These are phyloP conservation scores for Castor canadensis DNA, from an alignment of 2,113 vertebrate species.

Conservation along the genomic window DNA sequence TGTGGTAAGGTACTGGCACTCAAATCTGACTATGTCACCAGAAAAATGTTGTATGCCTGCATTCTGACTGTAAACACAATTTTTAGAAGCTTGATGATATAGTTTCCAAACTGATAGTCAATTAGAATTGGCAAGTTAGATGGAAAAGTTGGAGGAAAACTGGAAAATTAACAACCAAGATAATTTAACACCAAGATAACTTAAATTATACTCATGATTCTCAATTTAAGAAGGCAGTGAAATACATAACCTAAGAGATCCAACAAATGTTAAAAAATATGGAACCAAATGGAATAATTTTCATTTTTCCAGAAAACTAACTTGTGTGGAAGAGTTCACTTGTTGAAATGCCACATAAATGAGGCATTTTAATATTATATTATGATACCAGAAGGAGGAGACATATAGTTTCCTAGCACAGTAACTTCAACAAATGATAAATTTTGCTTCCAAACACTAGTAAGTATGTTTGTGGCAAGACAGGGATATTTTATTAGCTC, in stretches of 20 bases:
- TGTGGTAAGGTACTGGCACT: neutral
- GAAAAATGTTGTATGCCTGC: neutral
- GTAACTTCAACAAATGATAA: conserved; percentile 23
- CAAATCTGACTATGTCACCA: neutral
- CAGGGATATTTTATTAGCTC: conserved; percentile 33
- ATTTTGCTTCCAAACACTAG: conserved; percentile 2
- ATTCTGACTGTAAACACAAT: neutral
- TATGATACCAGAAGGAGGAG: neutral
- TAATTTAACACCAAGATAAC: neutral
- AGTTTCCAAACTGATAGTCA: neutral
- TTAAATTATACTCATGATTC: conserved; percentile 48
- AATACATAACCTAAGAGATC: conserved; percentile 22
- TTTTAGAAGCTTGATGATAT: neutral
- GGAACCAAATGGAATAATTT: conserved; percentile 54
- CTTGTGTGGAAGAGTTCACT: conserved; percentile 43
- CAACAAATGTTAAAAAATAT: conserved; percentile 44
- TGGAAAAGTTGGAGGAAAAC: neutral
- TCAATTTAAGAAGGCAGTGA: conserved; percentile 48
- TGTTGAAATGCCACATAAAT: conserved; percentile 48
- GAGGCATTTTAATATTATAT: conserved; percentile 17
- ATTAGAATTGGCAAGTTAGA: neutral
- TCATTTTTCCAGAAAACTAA: conserved; percentile 64
- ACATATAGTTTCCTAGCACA: conserved; percentile 27
- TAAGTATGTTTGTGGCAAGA: conserved; percentile 50
- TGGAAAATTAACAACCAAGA: conserved; percentile 44